Conservation (phyloP, 2,888 invertebrate species). For the Lasioglossum zephyrum region DNA sequence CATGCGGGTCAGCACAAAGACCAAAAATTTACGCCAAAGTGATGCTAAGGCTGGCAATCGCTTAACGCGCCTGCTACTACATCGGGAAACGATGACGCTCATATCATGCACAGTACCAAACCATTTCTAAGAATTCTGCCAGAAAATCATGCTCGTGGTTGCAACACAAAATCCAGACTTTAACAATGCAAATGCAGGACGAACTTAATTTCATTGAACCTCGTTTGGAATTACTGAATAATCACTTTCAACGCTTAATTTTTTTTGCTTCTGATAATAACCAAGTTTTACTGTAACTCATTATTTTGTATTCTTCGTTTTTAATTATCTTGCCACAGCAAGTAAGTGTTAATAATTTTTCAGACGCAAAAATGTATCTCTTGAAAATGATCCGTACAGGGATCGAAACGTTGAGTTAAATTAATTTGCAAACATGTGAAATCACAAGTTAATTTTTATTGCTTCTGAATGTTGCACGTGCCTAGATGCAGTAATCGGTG, state of each 20-base stretch:
- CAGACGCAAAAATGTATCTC: too few relatives aligned
- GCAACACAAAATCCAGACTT: background rate
- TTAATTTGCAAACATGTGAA: too few relatives aligned
- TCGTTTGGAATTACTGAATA: background rate
- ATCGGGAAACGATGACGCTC: background rate
- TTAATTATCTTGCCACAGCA: too few relatives aligned
- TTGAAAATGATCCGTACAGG: too few relatives aligned
- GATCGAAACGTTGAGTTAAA: too few relatives aligned
- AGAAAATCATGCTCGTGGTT: background rate
- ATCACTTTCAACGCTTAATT: background rate
- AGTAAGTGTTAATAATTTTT: too few relatives aligned
- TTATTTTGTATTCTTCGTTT: too few relatives aligned
- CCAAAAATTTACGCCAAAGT: slow-evolving; percentile 2
- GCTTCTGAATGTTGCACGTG: background rate
- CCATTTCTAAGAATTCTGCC: background rate
- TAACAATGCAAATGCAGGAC: background rate
- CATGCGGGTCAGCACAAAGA: slow-evolving; percentile 37
- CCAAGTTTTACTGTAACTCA: too few relatives aligned
- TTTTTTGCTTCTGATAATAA: background rate
- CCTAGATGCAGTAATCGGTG: background rate
- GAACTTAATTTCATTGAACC: background rate
- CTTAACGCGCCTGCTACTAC: background rate
- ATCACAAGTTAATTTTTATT: background rate
- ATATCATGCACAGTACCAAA: background rate
- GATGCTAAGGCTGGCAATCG: background rate